Conservation (phyloP, 2,113 vertebrate genomes). For the Benitochromis conjunctus region DNA sequence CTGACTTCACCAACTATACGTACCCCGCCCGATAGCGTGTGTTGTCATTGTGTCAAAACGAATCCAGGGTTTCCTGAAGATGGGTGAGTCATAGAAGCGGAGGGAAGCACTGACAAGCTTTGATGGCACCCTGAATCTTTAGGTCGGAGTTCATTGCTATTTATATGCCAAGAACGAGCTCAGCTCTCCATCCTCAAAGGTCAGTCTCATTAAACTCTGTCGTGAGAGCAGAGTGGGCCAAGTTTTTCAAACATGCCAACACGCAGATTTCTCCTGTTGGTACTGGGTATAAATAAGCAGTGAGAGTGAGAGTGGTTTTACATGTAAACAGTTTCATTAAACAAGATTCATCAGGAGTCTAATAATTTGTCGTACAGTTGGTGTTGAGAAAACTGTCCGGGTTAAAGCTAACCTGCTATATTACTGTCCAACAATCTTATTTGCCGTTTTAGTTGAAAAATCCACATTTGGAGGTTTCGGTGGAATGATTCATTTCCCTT, state of each 20-base stretch:
- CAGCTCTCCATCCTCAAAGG: conserved; percentile 44
- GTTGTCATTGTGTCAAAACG: conserved; percentile 54
- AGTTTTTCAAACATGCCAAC: background rate
- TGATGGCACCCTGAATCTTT: conserved; percentile 29
- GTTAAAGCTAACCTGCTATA: background rate
- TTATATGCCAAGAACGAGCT: conserved; percentile 34
- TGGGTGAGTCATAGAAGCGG: conserved; percentile 44
- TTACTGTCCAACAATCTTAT: background rate
- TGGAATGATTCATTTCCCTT: background rate
- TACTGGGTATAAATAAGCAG: background rate
- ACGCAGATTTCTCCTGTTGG: background rate
- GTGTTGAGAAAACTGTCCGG: background rate
- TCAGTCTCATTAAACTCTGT: conserved; percentile 59
- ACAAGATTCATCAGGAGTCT: background rate
- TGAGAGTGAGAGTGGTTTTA: background rate
- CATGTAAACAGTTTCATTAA: background rate
- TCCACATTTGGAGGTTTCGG: background rate
- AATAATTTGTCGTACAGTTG: background rate
- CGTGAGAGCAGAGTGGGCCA: background rate
- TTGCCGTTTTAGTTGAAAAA: background rate
- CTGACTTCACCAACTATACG: conserved; percentile 5
- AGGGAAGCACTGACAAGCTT: conserved; percentile 26
- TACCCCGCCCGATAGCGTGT: conserved; percentile 13
- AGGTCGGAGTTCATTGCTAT: conserved; percentile 36
- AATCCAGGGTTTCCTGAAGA: conserved; percentile 26